These are phyloP conservation scores for Sebastes matsubarae DNA, from an alignment of 2,797 vertebrate genomes.

Conservation along the genomic window DNA sequence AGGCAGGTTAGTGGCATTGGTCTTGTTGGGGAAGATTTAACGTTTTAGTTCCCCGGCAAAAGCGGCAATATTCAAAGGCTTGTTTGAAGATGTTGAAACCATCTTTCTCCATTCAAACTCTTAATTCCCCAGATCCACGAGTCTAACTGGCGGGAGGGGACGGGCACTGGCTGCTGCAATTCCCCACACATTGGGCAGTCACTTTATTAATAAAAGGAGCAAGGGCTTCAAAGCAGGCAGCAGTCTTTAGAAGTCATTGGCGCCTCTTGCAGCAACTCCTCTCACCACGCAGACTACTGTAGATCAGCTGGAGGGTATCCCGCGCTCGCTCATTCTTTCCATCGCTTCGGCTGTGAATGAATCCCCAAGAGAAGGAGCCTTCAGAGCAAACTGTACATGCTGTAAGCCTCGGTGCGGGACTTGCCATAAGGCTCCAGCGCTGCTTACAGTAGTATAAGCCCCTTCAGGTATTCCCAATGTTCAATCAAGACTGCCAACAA, in stretches of 20 bases:
- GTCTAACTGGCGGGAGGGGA: neutral
- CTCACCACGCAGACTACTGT: neutral
- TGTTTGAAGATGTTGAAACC: slow-evolving; percentile 4
- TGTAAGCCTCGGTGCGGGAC: slow-evolving; percentile 34
- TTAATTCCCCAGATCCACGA: slow-evolving; percentile 9
- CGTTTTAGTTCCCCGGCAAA: neutral
- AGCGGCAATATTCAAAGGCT: slow-evolving; percentile 15
- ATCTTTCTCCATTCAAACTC: slow-evolving; percentile 36
- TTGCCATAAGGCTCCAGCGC: slow-evolving; percentile 29
- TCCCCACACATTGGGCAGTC: slow-evolving; percentile 2
- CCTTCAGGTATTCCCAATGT: slow-evolving; percentile 26
- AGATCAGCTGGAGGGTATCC: slow-evolving; percentile 48
- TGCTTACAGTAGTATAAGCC: slow-evolving; percentile 30
- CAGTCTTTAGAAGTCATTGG: slow-evolving; percentile 34
- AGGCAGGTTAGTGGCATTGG: neutral
- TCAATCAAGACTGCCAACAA: slow-evolving; percentile 45
- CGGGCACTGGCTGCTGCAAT: slow-evolving; percentile 11
- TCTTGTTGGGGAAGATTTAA: neutral
- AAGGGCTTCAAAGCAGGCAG: slow-evolving; percentile 45
- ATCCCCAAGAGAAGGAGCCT: slow-evolving; percentile 44
- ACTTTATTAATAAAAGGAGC: slow-evolving; percentile 41
- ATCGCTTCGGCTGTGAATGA: slow-evolving; percentile 37
- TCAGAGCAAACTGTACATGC: slow-evolving; percentile 34
- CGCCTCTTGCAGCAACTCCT: slow-evolving; percentile 18
- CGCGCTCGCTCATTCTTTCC: slow-evolving; percentile 15